Base-by-base conservation (phyloP, 2,797 vertebrate genomes). In the Acanthurus leucopareius region DNA sequence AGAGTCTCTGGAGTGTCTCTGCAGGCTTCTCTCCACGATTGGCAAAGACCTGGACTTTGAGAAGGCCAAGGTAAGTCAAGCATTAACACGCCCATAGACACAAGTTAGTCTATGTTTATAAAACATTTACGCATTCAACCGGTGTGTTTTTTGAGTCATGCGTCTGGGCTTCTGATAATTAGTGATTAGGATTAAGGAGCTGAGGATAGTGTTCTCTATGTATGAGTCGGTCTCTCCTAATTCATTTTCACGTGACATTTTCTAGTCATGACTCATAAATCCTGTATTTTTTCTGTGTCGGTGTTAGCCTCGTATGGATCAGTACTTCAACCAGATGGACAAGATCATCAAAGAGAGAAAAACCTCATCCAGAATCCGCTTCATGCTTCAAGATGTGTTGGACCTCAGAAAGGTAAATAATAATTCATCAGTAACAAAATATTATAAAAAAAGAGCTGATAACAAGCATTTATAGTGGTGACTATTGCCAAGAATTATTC, bases 341-440 rank as follows among this genome's bases (percentile, higher is more conserved):
- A 99, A 99, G 91, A 99, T 99, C 44, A 99, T 99, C 80, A 99
- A 99, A 91, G 98, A 99, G 86, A 97, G 91, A 81, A 99, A 99
- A 86, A 99, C 97, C 0, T 99, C 98, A 1, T 99, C 98, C 35
- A 96, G 98, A 75, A 99, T 99, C 65, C 96, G 98, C 69, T 99
- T 99, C 82, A 99, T 99, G 98, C 91, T 99, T 16, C 98, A 99
- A 88, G 98, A 99, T 25, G 96, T 99, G 49, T 87, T 99, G 51
- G 98, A 99, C 89, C 94, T 99, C 68, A 95, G 97, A 92, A 94
- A 76, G 96, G 98, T 99, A 92, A 77, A 53, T 65, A 58, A 44
- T 3, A n/a, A 69, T 22, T 13, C 0, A 25, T 45, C 47, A 14
- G 25, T 53, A 45, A 11, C 1, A 38, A 14, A 10, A 40, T 42